Conservation (phyloP, 2,797 vertebrate species). For the Benthosema pterotum region DNA sequence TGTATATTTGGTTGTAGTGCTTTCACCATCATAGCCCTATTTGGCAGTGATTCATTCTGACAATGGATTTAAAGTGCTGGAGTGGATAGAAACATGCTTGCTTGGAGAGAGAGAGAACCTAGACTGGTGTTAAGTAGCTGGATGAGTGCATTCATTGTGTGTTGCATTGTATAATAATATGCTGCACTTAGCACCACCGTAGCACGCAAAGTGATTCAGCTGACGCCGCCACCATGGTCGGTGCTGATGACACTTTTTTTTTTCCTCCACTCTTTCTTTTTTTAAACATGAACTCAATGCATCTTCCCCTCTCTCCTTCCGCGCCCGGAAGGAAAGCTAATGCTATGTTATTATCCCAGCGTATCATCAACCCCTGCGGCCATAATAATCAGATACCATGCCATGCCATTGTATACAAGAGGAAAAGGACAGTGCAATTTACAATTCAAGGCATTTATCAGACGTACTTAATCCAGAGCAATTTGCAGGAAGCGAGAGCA, state of each 20-base stretch:
- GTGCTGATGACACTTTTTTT: constrained; percentile 38
- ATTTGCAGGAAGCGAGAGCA: constrained; percentile 17
- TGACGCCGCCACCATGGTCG: constrained; percentile 48
- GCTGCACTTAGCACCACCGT: constrained; percentile 39
- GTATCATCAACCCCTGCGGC: constrained; percentile 33
- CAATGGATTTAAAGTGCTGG: not conserved
- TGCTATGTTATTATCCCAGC: constrained; percentile 24
- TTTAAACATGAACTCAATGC: constrained; percentile 33
- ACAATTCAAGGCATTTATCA: no score
- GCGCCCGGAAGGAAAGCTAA: constrained; percentile 33
- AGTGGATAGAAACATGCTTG: not conserved
- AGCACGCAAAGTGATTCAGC: constrained; percentile 45
- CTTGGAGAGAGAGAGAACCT: constrained; percentile 27
- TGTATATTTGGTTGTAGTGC: no score
- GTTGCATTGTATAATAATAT: constrained; percentile 42
- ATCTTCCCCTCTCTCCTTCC: constrained; percentile 23
- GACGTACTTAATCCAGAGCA: not conserved
- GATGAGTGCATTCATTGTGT: constrained; percentile 49
- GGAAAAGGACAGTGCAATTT: constrained; percentile 17
- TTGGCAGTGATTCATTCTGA: no score
- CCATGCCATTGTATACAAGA: constrained; percentile 8
- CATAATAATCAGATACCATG: not conserved
- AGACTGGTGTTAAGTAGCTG: constrained; percentile 25
- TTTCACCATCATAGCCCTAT: no score
- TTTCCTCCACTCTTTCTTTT: no score